Evolutionary conservation across 2,797 vertebrate species (phyloP), one percentile per base, ranked within the genome.

Genomic region (Chanos chanos): DNA sequence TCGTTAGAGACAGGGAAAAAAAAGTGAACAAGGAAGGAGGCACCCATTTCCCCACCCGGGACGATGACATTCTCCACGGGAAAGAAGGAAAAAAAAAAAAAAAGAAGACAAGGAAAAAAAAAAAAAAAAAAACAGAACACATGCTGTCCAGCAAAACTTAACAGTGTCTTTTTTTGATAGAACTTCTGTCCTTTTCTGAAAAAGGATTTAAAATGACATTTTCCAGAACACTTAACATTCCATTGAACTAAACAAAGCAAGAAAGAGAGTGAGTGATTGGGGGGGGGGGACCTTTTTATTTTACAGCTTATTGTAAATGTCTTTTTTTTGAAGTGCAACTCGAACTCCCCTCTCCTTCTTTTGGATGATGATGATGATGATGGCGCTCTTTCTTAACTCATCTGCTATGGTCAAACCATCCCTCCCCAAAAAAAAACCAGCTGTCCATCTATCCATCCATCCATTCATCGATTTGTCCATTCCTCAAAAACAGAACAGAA

Each of bases 201-300:
- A 67, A 93, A 92, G 87, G 86, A 91, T 94, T n/a, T 96, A 94
- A 98, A 96, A 97, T 87, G 91, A 95, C 92, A 95, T 94, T 93
- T 94, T 96, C 91, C 94, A 93, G 50, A 91, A 98, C 90, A 92
- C 85, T 91, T 89, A 94, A 92, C 90, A 92, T 92, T 92, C 89
- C 83, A 83, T 81, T 83, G 81, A 91, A 92, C 86, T 91, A 93
- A 93, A 89, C 94, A 92, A 95, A 96, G 96, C 87, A 86, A 90
- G 83, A 91, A 82, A 89, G 86, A 89, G 80, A 85, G 47, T 1
- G 27, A 43, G 44, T 31, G 15, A 83, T 86, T 82, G 84, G 36
- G 40, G 28, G 30, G 16, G 40, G 81, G 82, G 83, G 86, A 89
- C 82, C 77, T 82, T 73, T 81, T 91, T 83, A 87, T 89, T 85